Base-by-base conservation (phyloP, 2,797 vertebrate species). In the Chromis chromis region DNA sequence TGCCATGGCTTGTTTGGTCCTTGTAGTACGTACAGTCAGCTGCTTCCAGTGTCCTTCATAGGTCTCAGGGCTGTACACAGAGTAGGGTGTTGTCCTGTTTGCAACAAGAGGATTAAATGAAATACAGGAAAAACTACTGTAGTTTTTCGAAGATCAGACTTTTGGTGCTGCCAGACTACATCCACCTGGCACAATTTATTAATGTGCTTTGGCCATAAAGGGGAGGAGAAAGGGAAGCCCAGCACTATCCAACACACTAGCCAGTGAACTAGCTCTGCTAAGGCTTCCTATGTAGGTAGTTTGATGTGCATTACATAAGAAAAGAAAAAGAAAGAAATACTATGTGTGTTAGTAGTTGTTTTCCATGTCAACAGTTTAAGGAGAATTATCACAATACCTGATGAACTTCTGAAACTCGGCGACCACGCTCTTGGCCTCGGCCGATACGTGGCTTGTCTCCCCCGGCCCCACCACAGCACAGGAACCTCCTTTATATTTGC, bases 21-120 rank as follows among this genome's bases (percentile, higher is more conserved):
- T 94, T n/a, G 95, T 97, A 22, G 95, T 98, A 6, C 98, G 95
- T 4, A 99, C 97, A 0, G 98, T 99, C 61, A 99, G 94, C 93
- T 99, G 98, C 63, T 96, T 98, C 98, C 98, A 99, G 93, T 99
- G 96, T 8, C 98, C 98, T 1, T 96, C 95, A 0, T 99, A 99
- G 0, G 97, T 97, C 86, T 99, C 98, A 0, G 98, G 97, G 84
- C 97, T 95, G 88, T 99, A 99, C 31, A 97, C 96, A 0, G 93
- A 91, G 86, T 97, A 99, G 0, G 95, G 88, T 2, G 96, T 97
- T 1, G 96, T 96, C 91, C 98, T 99, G 93, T 55, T 12, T 44
- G 55, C 44, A 76, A 36, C 11, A 60, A 44, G 0, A 6, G 70
- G 4, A 58, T n/a, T n/a, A 17, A 52, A 60, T 28, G 13, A 52